Base-by-base conservation (phyloP, 1,140 invertebrate genomes). In the Uloborus diversus region DNA sequence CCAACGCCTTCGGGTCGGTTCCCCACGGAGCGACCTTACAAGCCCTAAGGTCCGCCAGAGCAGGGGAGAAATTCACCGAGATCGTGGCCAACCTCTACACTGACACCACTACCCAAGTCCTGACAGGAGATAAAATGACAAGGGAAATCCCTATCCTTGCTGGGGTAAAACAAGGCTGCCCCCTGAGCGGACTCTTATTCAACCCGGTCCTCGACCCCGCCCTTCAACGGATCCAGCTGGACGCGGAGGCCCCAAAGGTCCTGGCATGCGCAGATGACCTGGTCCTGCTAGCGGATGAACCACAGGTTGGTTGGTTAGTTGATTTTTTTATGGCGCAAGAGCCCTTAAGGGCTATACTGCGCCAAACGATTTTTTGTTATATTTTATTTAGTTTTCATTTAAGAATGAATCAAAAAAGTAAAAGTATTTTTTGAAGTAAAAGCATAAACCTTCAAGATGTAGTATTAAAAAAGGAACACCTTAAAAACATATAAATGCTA, bases 1-100 rank as follows among this genome's bases (percentile, higher is more conserved):
- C 61, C n/a, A 84, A 84, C 27, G 84, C 85, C 0, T 88, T 88
- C 61, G 86, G 87, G 33, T 82, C 85, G 0, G 84, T 88, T 0
- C 73, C 83, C 0, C 85, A 85, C 33, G 13, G 69, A 0, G 70
- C 85, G 1, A 73, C 85, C 0, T 0, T 68, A 0, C 28, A 64
- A 0, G 81, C 80, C 0, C 69, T 87, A 0, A 3, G 17, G 3
- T 13, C 2, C 3, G 2, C 3, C 49, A 25, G 37, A 2, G 37
- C 25, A 1, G 28, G 68, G 5, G 28, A 79, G 5, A 65, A 70
- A 13, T 81, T 84, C 11, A 32, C 76, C 47, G 33, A 69, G 13
- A 11, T 69, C 14, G 23, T 83, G 5, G 17, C 11, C 4, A 32
- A 61, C 51, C 7, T 71, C 4, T 83, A 82, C 59, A 4, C 14